These are phyloP conservation scores for Gadus chalcogrammus DNA, from an alignment of 2,113 vertebrate species.

Conservation along the genomic window DNA sequence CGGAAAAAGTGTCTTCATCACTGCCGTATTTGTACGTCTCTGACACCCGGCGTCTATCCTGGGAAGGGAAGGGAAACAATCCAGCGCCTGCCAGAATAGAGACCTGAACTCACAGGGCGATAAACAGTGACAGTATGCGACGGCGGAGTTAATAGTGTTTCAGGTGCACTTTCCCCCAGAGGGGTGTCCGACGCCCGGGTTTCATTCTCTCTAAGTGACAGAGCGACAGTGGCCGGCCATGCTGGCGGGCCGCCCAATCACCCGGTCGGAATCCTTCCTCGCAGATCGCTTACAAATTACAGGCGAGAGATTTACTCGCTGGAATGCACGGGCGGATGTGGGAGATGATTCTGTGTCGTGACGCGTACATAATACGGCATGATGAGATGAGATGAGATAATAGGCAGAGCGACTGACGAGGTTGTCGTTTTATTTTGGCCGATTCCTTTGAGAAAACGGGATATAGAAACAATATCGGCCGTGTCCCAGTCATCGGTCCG, in stretches of 20 bases:
- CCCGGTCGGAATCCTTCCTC: conserved; percentile 38
- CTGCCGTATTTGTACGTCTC: conserved; percentile 52
- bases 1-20: conserved; percentile 59
- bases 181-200: conserved; percentile 43
- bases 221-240: conserved; percentile 39
- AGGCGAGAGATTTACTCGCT: conserved; percentile 22
- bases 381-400: conserved; percentile 15
- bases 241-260: conserved; percentile 40
- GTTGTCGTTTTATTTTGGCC: conserved; percentile 19
- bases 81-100: conserved; percentile 54
- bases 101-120: conserved; percentile 58
- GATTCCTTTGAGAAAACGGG: conserved; percentile 25
- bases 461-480: conserved; percentile 36
- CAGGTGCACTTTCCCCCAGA: conserved; percentile 56
- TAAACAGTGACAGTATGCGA: conserved; percentile 67
- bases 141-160: conserved; percentile 70
- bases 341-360: conserved; percentile 18
- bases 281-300: background rate
- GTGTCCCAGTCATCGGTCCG: conserved; percentile 6
- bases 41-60: conserved; percentile 56
- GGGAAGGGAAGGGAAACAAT: conserved; percentile 40
- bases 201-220: conserved; percentile 58
- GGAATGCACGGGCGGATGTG: conserved; percentile 22
- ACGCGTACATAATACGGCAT: background rate
- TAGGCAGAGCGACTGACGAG: too few relatives aligned